phyloP scores from a whole-genome alignment of 2,888 invertebrate species.

The Ceratothoa steindachneri region DNA sequence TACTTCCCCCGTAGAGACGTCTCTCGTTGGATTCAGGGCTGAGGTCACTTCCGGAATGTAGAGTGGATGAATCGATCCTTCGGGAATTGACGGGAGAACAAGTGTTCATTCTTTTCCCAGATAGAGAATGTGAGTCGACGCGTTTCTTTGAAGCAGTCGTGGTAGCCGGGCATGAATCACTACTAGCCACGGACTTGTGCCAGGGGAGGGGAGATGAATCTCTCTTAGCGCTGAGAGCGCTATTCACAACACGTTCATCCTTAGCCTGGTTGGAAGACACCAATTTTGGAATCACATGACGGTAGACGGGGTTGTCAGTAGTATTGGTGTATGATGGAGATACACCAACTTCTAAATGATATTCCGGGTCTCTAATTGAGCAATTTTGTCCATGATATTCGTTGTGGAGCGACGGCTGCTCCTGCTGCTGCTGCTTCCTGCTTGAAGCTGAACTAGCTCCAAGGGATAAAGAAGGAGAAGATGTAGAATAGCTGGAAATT shows the following conservation, averaged over 20 bases:
- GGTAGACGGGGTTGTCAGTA: slow-evolving; percentile 37
- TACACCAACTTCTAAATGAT: too few relatives aligned
- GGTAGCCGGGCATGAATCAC: neutral
- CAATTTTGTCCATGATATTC: too few relatives aligned
- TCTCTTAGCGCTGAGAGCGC: slow-evolving; percentile 25
- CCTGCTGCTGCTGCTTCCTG: too few relatives aligned
- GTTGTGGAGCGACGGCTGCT: too few relatives aligned
- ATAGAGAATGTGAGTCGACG: neutral
- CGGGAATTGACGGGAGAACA: neutral
- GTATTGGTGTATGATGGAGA: slow-evolving; percentile 34
- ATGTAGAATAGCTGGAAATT: neutral
- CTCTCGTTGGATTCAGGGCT: slow-evolving; percentile 17
- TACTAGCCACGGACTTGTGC: neutral
- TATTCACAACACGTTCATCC: slow-evolving; percentile 28
- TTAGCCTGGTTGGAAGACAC: slow-evolving; percentile 11
- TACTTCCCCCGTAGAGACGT: slow-evolving; percentile 34
- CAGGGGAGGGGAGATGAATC: slow-evolving; percentile 28
- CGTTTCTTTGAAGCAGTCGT: neutral
- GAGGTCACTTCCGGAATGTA: neutral
- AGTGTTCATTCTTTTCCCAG: neutral
- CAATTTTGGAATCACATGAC: slow-evolving; percentile 33
- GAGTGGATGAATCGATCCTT: neutral
- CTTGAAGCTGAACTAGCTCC: too few relatives aligned
- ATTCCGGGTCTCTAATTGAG: neutral
- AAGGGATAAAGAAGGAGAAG: too few relatives aligned